These are phyloP conservation scores for Scaptomyza cyrtandrae DNA, from an alignment of 2,888 invertebrate genomes.

Conservation along the genomic window DNA sequence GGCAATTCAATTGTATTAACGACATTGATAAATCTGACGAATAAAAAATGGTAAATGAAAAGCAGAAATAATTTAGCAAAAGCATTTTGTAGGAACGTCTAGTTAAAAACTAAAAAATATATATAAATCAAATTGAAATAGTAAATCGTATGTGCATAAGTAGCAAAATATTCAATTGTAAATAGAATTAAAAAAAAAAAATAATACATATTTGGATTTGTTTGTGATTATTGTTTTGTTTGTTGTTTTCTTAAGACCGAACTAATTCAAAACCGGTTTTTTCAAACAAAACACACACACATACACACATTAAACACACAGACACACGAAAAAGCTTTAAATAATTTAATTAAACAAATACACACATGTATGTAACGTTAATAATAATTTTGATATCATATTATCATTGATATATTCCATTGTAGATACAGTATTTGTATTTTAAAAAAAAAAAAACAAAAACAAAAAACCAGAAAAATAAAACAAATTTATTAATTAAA, in stretches of 20 bases:
- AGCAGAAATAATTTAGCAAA: conserved; percentile 42
- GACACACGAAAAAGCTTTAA: conserved; percentile 74
- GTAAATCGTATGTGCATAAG: conserved; percentile 70
- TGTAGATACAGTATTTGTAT: conserved; percentile 76
- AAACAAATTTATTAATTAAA: conserved; percentile 51
- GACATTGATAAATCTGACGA: conserved; percentile 70
- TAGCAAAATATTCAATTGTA: conserved; percentile 77
- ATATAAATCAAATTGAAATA: conserved; percentile 64
- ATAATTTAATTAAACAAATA: conserved; percentile 78
- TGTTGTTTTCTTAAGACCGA: conserved; percentile 30
- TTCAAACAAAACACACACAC: conserved; percentile 11
- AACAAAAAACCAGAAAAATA: background rate
- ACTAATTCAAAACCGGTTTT: conserved; percentile 17
- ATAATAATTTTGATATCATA: conserved; percentile 72
- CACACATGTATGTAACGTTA: conserved; percentile 55
- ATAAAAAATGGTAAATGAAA: conserved; percentile 16
- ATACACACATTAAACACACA: conserved; percentile 10
- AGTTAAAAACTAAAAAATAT: conserved; percentile 57
- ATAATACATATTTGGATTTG: conserved; percentile 11
- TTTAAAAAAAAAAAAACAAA: conserved; percentile 33
- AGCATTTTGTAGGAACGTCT: conserved; percentile 66
- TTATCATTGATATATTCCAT: conserved; percentile 70
- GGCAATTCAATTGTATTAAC: conserved; percentile 80
- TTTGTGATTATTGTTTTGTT: conserved; percentile 16
- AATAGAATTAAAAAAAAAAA: conserved; percentile 62